These are phyloP conservation scores for Archips crataeganus DNA, from an alignment of 2,888 invertebrate species.

Conservation along the genomic window DNA sequence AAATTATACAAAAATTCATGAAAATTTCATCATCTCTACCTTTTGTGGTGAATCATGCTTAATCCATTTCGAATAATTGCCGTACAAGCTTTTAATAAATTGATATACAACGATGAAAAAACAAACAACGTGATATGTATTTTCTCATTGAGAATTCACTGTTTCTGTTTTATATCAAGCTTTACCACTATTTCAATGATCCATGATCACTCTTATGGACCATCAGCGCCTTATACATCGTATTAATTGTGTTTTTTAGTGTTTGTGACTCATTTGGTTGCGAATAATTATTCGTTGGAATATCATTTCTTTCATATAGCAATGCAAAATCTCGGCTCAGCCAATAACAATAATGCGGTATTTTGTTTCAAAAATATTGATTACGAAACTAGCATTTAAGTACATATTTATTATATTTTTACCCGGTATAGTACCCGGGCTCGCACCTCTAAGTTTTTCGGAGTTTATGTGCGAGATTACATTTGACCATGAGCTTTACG, in stretches of 20 bases:
- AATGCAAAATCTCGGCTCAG: not conserved
- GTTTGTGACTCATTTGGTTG: slow-evolving; percentile 13
- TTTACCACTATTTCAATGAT: slow-evolving; percentile 14
- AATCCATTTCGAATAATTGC: not conserved
- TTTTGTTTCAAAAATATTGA: not conserved
- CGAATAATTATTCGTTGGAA: slow-evolving; percentile 19
- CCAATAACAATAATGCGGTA: not conserved
- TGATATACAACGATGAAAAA: not conserved
- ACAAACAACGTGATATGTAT: not conserved
- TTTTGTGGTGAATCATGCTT: not conserved
- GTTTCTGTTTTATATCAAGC: slow-evolving; percentile 9
- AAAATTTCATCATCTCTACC: not conserved
- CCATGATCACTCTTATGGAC: slow-evolving; percentile 12
- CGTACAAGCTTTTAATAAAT: not conserved
- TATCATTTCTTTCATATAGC: not conserved
- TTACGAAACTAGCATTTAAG: too few relatives aligned
- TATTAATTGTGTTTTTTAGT: slow-evolving; percentile 11
- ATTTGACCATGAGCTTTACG: too few relatives aligned
- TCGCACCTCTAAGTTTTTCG: too few relatives aligned
- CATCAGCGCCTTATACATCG: slow-evolving; percentile 12
- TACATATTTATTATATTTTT: too few relatives aligned
- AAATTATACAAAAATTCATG: not conserved
- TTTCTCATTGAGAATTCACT: not conserved
- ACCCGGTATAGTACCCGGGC: too few relatives aligned
- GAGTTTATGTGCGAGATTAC: too few relatives aligned